Percentiles rank a stretch among this genome's conserved stretches.
These are phyloP conservation scores for Loris lydekkerianus DNA, from an alignment of 2,797 vertebrate species.

Conservation along the genomic window DNA sequence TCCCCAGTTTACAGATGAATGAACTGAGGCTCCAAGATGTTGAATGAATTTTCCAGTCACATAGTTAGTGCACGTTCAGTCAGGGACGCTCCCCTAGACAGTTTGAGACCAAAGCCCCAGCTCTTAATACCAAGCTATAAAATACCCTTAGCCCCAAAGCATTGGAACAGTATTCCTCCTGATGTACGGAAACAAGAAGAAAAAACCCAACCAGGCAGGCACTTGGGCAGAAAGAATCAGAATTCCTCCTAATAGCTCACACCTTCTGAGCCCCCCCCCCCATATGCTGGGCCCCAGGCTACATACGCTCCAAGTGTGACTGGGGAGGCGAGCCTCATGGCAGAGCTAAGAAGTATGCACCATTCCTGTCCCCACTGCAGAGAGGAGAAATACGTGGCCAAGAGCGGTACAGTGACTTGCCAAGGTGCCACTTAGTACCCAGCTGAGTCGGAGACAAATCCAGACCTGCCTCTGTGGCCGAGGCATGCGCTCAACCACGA, in stretches of 20 bases:
- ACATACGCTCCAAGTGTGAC: background rate
- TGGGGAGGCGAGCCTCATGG: fast-evolving
- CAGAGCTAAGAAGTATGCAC: fast-evolving
- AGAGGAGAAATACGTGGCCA: fast-evolving
- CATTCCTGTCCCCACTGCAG: fast-evolving
- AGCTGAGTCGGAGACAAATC: background rate
- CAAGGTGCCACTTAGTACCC: background rate
- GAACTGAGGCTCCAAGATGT: background rate
- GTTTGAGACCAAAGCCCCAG: background rate
- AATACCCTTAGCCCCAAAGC: background rate
- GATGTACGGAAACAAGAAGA: background rate
- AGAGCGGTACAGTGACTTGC: too few relatives aligned
- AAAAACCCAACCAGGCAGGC: background rate
- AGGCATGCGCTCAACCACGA: fast-evolving
- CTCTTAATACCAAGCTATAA: background rate
- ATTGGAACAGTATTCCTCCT: background rate
- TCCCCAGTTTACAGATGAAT: background rate
- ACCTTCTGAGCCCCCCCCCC: background rate
- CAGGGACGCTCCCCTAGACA: fast-evolving
- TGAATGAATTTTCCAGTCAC: background rate
- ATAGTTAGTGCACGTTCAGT: fast-evolving
- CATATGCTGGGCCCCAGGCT: background rate
- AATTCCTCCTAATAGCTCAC: background rate
- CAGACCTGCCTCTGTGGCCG: background rate
- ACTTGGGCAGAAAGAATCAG: background rate